Base-by-base conservation (phyloP, 2,888 invertebrate species). In the Panorpa germanica region DNA sequence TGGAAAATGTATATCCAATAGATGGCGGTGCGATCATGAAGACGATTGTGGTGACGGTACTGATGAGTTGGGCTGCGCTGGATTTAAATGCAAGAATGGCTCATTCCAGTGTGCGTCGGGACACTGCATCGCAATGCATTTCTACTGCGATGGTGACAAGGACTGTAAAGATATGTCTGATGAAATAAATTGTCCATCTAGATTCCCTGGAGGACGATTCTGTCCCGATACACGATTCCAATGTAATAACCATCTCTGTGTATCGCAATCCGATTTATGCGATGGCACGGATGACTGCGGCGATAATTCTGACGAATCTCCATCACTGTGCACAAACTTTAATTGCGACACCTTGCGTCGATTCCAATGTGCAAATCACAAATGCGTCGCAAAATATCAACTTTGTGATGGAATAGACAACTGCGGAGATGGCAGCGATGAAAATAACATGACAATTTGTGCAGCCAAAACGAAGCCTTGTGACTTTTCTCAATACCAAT, bases 41-140 rank as follows among this genome's bases (percentile, higher is more conserved):
- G 86, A 93, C 48, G 95, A 96, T 48, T 96, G 95, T 45, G 88
- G 90, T 0, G 95, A 96, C 50, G 80, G 81, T 41, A 77, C 83
- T 3, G 96, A 98, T 47, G 90, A 91, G 50, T 55, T 70, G 34
- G 72, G 71, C 30, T 90, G 90, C 45, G 71, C 70, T 28, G 75
- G 73, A 4, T 85, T 77, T 54, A 70, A 75, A 44, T 88, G 88
- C 56, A 83, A 81, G 61, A 76, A 81, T 37, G 81, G 81, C 18
- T 82, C 83, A 9, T 91, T 88, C 76, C 83, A 88, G 52, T 91
- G 90, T 45, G 63, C 67, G 29, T 86, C 82, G 10, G 91, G 91
- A 0, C 93, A 93, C 48, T 95, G 95, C 46, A 83, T 93, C 38
- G 81, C 85, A 0, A 63, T 77, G 0, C 81, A 82, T 51, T 75